phyloP scores from a whole-genome alignment of 2,113 vertebrate species.

The Cyprinus carpio region DNA sequence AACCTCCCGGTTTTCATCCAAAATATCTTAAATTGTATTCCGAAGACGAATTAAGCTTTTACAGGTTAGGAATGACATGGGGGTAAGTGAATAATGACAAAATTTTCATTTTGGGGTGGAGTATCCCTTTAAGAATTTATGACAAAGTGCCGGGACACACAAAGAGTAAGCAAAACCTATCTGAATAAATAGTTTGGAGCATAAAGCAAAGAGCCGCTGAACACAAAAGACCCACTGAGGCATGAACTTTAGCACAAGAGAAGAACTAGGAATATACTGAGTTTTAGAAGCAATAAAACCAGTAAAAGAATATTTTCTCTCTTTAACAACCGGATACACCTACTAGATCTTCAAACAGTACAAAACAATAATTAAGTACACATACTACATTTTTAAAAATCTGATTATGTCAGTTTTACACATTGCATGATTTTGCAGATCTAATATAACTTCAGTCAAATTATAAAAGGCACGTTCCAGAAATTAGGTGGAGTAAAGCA shows the following conservation, averaged over 20 bases:
- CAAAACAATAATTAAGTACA: neutral
- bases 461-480: neutral
- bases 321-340: neutral
- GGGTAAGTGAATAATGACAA: no score
- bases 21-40: no score
- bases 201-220: neutral
- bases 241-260: neutral
- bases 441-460: neutral
- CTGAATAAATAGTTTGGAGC: slow-evolving; percentile 22
- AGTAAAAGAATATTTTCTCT: neutral
- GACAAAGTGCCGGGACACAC: slow-evolving; percentile 31
- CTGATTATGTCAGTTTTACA: neutral
- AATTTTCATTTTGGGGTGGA: no score
- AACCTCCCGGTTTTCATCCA: no score
- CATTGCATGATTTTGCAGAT: neutral
- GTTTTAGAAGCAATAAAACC: neutral
- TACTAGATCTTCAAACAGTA: neutral
- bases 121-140: neutral
- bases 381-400: neutral
- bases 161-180: slow-evolving; percentile 42
- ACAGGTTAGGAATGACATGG: no score
- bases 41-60: no score
- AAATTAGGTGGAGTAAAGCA: neutral
- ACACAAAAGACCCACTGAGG: neutral
- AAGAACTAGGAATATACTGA: neutral